Percentiles rank a stretch among this genome's conserved stretches.
phyloP scores from a whole-genome alignment of 1,140 invertebrate species.

The Metopolophium dirhodum region DNA sequence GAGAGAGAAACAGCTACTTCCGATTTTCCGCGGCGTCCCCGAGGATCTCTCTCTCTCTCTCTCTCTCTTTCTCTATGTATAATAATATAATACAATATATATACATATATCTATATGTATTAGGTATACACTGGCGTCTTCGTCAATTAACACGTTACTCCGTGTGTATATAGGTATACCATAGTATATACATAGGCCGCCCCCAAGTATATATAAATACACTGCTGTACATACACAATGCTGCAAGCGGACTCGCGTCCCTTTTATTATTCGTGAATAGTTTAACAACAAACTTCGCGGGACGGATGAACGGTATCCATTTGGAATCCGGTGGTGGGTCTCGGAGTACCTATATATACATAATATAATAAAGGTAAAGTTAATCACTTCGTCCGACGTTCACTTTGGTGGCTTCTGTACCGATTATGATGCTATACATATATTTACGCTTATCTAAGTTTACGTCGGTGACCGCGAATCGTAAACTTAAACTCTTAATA shows the following conservation, averaged over 20 bases:
- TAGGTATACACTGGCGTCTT: background rate
- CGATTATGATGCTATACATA: background rate
- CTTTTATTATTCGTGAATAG: constrained; percentile 52
- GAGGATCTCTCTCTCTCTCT: background rate
- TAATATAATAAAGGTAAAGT: background rate
- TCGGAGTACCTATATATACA: background rate
- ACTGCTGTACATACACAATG: background rate
- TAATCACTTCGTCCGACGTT: constrained; percentile 14
- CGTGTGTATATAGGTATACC: background rate
- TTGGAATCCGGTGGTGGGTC: constrained; percentile 38
- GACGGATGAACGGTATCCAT: constrained; percentile 6
- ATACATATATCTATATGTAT: background rate
- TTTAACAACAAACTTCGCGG: constrained; percentile 39
- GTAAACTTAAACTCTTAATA: constrained; percentile 28
- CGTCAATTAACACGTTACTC: constrained; percentile 46
- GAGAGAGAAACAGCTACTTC: background rate
- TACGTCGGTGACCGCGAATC: background rate
- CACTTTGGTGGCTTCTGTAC: constrained; percentile 31
- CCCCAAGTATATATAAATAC: background rate
- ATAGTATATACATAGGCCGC: background rate
- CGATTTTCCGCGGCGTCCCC: constrained; percentile 40
- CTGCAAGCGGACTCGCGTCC: constrained; percentile 22
- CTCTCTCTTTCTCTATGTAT: too few relatives aligned
- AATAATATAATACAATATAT: background rate
- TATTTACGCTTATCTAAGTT: background rate